A percentile compares a stretch with the other conserved stretches of the same genome.
Conservation (phyloP, 92 coral and sea anemone species). For the Anthopleura xanthogrammica region DNA sequence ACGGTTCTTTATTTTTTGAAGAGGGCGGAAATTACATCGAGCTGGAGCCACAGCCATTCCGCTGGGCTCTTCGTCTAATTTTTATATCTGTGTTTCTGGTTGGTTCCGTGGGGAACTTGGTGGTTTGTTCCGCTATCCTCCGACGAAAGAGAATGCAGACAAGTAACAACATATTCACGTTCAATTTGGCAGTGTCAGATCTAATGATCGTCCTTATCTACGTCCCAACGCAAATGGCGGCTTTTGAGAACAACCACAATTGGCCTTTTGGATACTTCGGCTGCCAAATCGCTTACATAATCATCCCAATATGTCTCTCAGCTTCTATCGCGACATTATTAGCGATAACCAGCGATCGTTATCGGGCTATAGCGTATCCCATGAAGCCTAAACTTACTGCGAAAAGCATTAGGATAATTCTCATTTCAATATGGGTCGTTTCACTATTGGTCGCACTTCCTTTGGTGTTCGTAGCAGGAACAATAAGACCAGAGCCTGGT, state of each 20-base stretch:
- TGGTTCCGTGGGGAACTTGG: constrained; percentile 80
- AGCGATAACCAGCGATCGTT: constrained; percentile 81
- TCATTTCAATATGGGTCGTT: constrained; percentile 69
- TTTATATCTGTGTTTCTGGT: constrained; percentile 77
- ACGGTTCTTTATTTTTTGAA: not conserved
- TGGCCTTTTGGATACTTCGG: constrained; percentile 88
- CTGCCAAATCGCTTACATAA: constrained; percentile 77
- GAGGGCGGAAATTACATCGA: constrained; percentile 56
- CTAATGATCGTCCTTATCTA: constrained; percentile 78
- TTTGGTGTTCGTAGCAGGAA: constrained; percentile 61
- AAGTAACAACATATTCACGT: constrained; percentile 85
- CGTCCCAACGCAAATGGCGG: constrained; percentile 94
- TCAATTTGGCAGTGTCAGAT: constrained; percentile 90
- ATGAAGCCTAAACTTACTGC: constrained; percentile 80
- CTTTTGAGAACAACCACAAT: constrained; percentile 90
- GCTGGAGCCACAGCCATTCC: constrained; percentile 78
- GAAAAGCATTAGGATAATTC: constrained; percentile 57
- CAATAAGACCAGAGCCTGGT: constrained; percentile 42
- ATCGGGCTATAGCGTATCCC: constrained; percentile 54
- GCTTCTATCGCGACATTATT: constrained; percentile 85
- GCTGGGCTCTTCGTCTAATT: constrained; percentile 82
- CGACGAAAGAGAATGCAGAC: constrained; percentile 88
- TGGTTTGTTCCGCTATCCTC: constrained; percentile 84
- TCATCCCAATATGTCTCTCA: constrained; percentile 73
- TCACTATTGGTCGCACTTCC: constrained; percentile 74